Evolutionary conservation across 2,113 vertebrate genomes (phyloP).

Genomic region (Oxygymnocypris stewartii): DNA sequence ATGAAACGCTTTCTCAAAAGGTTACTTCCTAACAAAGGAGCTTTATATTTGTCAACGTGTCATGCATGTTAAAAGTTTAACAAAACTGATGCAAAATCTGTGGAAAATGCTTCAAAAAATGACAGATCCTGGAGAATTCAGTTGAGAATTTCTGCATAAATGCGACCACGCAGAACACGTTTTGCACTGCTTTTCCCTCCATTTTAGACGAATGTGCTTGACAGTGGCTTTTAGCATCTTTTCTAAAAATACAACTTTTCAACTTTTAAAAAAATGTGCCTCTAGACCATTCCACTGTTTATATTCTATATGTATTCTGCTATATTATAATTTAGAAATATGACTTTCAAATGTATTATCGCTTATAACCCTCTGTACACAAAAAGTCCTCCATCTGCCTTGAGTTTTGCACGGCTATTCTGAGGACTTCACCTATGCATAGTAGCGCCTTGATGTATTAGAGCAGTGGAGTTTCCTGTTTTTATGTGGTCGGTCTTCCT

Average conservation of each 20-base stretch:
- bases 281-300: background rate
- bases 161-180: no score
- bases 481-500: conserved; percentile 44
- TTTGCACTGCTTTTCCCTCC: no score
- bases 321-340: background rate
- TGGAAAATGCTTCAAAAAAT: no score
- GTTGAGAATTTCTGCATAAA: no score
- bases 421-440: conserved; percentile 14
- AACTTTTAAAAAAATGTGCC: no score
- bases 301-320: background rate
- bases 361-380: background rate
- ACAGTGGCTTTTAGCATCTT: background rate
- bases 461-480: conserved; percentile 49
- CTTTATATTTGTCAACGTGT: no score
- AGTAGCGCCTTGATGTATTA: conserved; percentile 26
- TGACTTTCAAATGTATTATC: background rate
- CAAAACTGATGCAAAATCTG: no score
- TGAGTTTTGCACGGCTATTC: background rate
- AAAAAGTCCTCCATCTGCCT: background rate
- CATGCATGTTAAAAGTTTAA: no score
- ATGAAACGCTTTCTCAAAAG: no score
- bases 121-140: no score
- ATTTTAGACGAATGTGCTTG: background rate
- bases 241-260: no score
- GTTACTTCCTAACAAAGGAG: no score